phyloP scores from a whole-genome alignment of 1,140 invertebrate species.

The Pseudobourletiella spinata region DNA sequence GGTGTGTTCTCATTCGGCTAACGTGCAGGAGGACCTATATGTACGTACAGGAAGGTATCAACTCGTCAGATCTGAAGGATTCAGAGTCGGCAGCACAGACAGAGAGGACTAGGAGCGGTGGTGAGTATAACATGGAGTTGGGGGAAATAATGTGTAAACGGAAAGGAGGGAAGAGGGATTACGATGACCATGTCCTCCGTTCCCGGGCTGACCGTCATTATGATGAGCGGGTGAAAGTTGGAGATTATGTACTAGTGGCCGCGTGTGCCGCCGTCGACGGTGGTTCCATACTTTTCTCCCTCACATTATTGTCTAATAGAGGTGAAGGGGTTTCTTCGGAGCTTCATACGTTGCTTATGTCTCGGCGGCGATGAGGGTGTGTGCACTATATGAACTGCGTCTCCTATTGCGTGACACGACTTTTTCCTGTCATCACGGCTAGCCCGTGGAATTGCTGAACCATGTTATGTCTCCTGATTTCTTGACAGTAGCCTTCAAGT shows the following conservation, averaged over 20 bases:
- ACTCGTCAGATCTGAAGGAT: too few relatives aligned
- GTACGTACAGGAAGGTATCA: too few relatives aligned
- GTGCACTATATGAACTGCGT: too few relatives aligned
- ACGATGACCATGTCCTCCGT: neutral
- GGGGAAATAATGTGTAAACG: too few relatives aligned
- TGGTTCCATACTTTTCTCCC: neutral
- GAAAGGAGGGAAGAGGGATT: neutral
- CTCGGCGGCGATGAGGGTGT: too few relatives aligned
- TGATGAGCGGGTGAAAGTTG: neutral
- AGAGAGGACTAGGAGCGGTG: too few relatives aligned
- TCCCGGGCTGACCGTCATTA: neutral
- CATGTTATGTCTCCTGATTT: constrained; percentile 8
- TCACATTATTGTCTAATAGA: too few relatives aligned
- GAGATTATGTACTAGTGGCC: neutral
- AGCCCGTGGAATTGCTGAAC: neutral
- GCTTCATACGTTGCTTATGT: neutral
- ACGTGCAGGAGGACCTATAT: too few relatives aligned
- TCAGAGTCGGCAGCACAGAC: too few relatives aligned
- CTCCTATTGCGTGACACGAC: constrained; percentile 22
- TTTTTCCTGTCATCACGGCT: constrained; percentile 22
- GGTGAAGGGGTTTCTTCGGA: neutral
- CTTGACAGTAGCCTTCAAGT: constrained; percentile 5
- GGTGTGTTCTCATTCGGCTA: too few relatives aligned
- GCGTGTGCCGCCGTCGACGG: neutral
- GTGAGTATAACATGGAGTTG: too few relatives aligned